Percentiles rank a stretch among this genome's conserved stretches.
These are phyloP conservation scores for Indicator maculatus DNA, from an alignment of 2,113 vertebrate genomes.

Conservation along the genomic window DNA sequence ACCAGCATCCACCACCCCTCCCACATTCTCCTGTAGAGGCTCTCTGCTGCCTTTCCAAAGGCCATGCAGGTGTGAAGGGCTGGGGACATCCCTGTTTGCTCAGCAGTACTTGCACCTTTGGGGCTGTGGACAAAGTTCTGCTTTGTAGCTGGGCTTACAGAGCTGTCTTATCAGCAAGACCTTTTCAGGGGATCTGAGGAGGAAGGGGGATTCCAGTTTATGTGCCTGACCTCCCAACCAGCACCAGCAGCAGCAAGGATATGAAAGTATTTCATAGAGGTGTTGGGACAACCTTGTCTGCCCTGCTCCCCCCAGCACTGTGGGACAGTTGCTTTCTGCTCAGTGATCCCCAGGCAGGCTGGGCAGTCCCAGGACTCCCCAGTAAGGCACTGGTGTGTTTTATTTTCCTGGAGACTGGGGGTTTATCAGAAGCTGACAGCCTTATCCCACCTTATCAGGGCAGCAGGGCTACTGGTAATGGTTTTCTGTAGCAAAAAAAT, in stretches of 20 bases:
- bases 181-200: neutral
- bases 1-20: neutral
- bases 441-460: constrained; percentile 47
- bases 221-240: constrained; percentile 22
- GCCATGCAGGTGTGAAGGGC: constrained; percentile 35
- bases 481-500: neutral
- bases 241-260: neutral
- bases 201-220: neutral
- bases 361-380: neutral
- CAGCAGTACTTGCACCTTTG: neutral
- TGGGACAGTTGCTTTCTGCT: neutral
- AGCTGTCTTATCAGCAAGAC: neutral
- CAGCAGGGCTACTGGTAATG: constrained; percentile 34
- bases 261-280: neutral
- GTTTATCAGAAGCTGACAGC: constrained; percentile 49
- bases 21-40: accelerated
- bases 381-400: neutral
- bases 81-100: neutral
- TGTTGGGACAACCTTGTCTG: neutral
- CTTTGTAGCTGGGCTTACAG: neutral
- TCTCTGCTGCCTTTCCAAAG: neutral
- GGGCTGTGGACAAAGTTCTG: constrained; percentile 17
- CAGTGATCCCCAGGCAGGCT: accelerated
- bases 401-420: neutral
- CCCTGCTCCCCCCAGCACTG: neutral